Base-by-base conservation (phyloP, 2,113 vertebrate species). In the Noctilio leporinus region DNA sequence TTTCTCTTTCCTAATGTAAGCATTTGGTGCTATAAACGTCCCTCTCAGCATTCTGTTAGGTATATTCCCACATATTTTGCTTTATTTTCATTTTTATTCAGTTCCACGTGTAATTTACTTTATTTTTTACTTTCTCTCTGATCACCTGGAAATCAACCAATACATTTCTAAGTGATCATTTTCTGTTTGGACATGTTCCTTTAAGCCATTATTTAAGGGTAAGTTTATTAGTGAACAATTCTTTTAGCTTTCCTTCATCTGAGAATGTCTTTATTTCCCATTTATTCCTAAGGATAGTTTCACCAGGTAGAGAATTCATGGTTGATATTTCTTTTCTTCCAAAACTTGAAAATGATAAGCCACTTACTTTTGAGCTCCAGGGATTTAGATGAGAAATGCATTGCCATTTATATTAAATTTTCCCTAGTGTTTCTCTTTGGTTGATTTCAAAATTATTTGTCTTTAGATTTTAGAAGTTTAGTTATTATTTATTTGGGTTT, bases 401-500 rank as follows among this genome's bases (percentile, higher is more conserved):
- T 65, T 88, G 14, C 67, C 35, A 22, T 65, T 82, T 92, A 45
- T 64, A 67, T 53, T 86, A 77, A 77, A 91, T 93, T 89, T 59
- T 4, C 1, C 19, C 5, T 15, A 38, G 69, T 88, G 20, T 83
- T 89, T 93, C 38, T 91, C n/a, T 76, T 77, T 89, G 51, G 7
- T 38, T 84, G 33, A 78, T 95, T 91, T 88, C 4, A 47, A 57
- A 57, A 89, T 81, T 62, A 91, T 93, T 57, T 92, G 30, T 76
- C 47, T 89, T 89, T 87, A 72, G 15, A 47, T 89, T 86, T 96
- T 86, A 45, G 65, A 95, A 93, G n/a, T 88, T 62, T 75, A 92
- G 76, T 97, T 77, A 65, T 86, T 73, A 76, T 72, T 91, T 87
- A n/a, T 85, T 96, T 95, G 47, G 33, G 69, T 51, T 91, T 82